Evolutionary conservation across 2,797 vertebrate genomes (phyloP), one percentile per base, ranked within the genome.

Genomic region (Protonibea diacanthus): DNA sequence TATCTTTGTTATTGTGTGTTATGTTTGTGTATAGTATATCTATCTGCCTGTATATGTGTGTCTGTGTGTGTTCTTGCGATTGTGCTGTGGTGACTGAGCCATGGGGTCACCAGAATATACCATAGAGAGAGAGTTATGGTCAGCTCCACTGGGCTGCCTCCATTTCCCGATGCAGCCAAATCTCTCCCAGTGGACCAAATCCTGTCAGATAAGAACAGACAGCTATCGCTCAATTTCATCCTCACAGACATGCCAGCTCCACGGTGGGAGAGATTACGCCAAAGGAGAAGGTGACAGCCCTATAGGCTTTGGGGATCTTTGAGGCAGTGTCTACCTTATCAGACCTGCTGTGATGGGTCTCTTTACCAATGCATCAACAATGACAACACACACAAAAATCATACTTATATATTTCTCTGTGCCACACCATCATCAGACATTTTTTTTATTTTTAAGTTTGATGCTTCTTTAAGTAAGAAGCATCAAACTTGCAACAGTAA

Each of bases 171-270:
- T 61, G 65, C 82, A 81, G 83, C 78, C 81, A 79, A 71, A 93
- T 91, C 89, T 89, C 78, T 90, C 93, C 90, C 88, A 84, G 76
- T 8, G 85, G 91, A 93, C 78, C 81, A 86, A 91, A 88, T 83
- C 88, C 88, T 85, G 86, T 83, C 87, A 86, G 91, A 95, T 93
- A 93, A 91, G 82, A 87, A 58, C 45, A 53, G 92, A 92, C 91
- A 92, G 87, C 88, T 89, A 94, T 95, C 93, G 67, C 85, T 94
- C 90, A 83, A 72, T 90, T 91, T 94, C 86, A 91, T 93, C 86
- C 89, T 18, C 75, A 51, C 84, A 87, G 91, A 88, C 86, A 80
- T 4, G 29, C 64, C 57, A 66, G 82, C 85, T 84, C 86, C 76
- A 25, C 38, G 12, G 82, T 21, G 81, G 58, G 67, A 82, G 83